These are phyloP conservation scores for Heliconius cydno DNA, from an alignment of 2,888 invertebrate species.

Conservation along the genomic window DNA sequence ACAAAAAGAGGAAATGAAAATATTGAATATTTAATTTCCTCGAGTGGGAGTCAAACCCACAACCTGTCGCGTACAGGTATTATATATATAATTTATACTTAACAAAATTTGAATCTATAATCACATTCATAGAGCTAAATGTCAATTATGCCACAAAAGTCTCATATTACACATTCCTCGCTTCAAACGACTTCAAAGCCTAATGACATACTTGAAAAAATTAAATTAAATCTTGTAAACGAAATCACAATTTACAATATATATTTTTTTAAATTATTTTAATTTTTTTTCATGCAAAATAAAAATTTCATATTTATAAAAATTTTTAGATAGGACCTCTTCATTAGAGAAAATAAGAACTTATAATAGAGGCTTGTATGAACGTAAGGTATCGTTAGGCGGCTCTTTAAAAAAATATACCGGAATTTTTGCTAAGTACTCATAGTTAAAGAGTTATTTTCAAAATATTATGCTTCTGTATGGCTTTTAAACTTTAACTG, in stretches of 20 bases:
- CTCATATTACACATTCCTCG: background rate
- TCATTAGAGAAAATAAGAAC: background rate
- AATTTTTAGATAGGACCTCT: conserved; percentile 15
- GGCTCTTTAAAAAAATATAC: conserved; percentile 14
- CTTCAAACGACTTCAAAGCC: background rate
- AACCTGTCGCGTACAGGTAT: no score
- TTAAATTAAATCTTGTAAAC: background rate
- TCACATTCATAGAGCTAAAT: no score
- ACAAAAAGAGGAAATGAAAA: no score
- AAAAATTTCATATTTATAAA: background rate
- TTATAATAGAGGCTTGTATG: conserved; percentile 1
- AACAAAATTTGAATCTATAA: no score
- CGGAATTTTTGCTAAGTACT: background rate
- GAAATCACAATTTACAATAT: background rate
- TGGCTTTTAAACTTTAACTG: background rate
- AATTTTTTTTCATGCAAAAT: background rate
- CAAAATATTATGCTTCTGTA: background rate
- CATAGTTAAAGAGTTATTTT: background rate
- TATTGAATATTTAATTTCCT: no score
- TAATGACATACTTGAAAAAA: conserved; percentile 5
- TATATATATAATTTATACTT: no score
- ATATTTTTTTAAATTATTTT: background rate
- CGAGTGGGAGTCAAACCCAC: no score
- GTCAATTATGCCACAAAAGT: background rate
- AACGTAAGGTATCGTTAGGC: conserved; percentile 9